Evolutionary conservation across 2,113 vertebrate species (phyloP), one percentile per base, ranked within the genome.

Genomic region (Erpornis zantholeuca): DNA sequence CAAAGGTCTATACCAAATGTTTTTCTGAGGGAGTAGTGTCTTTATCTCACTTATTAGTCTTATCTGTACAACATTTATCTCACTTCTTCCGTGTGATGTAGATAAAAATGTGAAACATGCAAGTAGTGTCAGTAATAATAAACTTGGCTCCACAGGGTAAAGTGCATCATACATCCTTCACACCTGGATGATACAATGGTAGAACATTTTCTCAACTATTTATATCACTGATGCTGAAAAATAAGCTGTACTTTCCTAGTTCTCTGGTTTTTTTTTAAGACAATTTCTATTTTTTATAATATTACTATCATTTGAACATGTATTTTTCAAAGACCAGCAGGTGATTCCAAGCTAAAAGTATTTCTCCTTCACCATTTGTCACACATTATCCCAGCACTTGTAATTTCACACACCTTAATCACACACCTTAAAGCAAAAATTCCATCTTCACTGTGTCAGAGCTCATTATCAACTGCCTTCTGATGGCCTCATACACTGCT

Each of bases 381-480:
- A 73, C 24, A 45, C 66, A 31, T 82, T 86, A 83, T 40, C 69
- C 65, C 75, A 90, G 69, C 18, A 82, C 31, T 59, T 93, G 81
- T 89, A 85, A 73, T 97, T 92, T 94, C 68, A 49, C 49, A 60
- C 73, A 80, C 84, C 29, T 54, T 73, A 89, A 80, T 77, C 10
- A 0, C 15, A 23, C 25, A 65, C 19, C 52, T 95, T 77, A 57
- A 45, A 89, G 82, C 49, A 93, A 92, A 63, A 83, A 80, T 94
- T 65, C 60, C 49, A 65, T 95, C 53, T 94, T 92, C 31, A n/a
- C 77, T 50, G 14, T 90, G 33, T 66, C 73, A 92, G 59, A 88
- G 16, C 24, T 94, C 71, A 69, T 94, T 96, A 91, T 53, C 61
- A 90, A 35, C 9, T 64, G 36, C 80, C 65, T 83, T 75, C 66